phyloP scores from a whole-genome alignment of 2,113 vertebrate species.

The Psilopogon haemacephalus region DNA sequence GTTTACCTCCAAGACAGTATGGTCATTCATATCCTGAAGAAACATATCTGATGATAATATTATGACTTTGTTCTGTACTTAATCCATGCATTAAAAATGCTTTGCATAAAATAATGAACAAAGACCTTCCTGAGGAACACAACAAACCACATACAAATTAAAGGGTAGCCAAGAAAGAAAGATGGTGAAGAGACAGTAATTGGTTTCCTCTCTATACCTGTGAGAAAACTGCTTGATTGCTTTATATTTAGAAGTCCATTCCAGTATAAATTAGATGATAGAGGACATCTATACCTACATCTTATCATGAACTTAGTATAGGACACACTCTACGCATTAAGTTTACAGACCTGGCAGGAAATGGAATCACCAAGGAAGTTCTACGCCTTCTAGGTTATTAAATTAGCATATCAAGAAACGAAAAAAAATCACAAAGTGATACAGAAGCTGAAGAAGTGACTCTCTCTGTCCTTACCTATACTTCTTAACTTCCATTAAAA shows the following conservation, averaged over 20 bases:
- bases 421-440: no score
- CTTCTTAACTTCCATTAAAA: neutral
- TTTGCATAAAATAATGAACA: neutral
- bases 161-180: neutral
- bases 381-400: neutral
- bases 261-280: neutral
- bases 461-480: neutral
- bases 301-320: neutral
- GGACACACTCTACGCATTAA: neutral
- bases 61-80: neutral
- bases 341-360: neutral
- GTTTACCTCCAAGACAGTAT: neutral
- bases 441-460: neutral
- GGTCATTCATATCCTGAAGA: slow-evolving; percentile 21
- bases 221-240: slow-evolving; percentile 1
- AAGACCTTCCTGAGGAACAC: slow-evolving; percentile 27
- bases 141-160: neutral
- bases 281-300: neutral
- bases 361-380: neutral
- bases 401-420: slow-evolving; percentile 2
- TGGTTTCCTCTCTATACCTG: slow-evolving; percentile 9
- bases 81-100: slow-evolving; percentile 5
- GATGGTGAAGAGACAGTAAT: slow-evolving; percentile 7
- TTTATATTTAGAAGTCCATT: neutral
- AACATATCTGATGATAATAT: neutral